These are phyloP conservation scores for Coluber constrictor DNA, from an alignment of 2,797 vertebrate species.

Conservation along the genomic window DNA sequence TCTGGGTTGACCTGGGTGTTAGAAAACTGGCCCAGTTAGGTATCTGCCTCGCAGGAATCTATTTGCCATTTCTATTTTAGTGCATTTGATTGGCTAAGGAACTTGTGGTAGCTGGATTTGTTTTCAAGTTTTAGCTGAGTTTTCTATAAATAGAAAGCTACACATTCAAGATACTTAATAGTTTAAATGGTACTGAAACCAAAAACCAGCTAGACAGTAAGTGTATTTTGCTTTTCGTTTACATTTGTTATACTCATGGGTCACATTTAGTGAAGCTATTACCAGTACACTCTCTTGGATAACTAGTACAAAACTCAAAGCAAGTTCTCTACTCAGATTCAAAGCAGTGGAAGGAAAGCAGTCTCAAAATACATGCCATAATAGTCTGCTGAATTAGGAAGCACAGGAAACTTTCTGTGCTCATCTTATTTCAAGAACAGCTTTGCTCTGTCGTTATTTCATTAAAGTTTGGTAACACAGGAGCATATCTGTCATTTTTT, in stretches of 20 bases:
- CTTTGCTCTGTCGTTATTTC: conserved; percentile 73
- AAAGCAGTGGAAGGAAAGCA: not conserved
- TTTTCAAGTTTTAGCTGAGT: not conserved
- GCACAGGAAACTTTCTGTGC: conserved; percentile 64
- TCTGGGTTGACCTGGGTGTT: no score
- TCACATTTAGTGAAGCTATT: not conserved
- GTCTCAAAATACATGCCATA: conserved; percentile 62
- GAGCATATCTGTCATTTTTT: conserved; percentile 71
- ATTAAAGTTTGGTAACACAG: conserved; percentile 69
- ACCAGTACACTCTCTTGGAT: not conserved
- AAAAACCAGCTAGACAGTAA: not conserved
- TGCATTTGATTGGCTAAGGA: not conserved
- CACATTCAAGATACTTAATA: not conserved
- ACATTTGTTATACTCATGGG: not conserved
- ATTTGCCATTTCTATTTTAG: not conserved
- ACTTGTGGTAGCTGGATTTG: not conserved
- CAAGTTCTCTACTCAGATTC: not conserved
- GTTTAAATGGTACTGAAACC: not conserved
- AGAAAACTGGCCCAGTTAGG: not conserved
- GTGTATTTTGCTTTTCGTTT: not conserved
- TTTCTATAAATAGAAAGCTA: not conserved
- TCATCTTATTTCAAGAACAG: conserved; percentile 69
- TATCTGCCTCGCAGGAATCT: not conserved
- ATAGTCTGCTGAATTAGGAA: conserved; percentile 61
- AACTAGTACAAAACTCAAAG: not conserved